Evolutionary conservation across 2,888 invertebrate genomes (phyloP).

Genomic region (Leistus spinibarbis): DNA sequence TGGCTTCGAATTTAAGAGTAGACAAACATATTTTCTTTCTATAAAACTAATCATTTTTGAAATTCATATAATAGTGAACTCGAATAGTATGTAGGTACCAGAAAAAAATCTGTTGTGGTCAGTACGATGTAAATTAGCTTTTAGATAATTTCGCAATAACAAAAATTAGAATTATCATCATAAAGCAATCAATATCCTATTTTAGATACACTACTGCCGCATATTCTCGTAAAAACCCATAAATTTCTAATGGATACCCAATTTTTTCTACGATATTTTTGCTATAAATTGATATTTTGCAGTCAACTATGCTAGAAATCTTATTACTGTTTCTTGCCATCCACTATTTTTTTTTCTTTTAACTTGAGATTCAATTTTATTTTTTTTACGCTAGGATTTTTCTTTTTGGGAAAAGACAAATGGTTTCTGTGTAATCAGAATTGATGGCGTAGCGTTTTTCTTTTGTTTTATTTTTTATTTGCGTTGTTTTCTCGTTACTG

Average conservation of each 20-base stretch:
- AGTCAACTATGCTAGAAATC: slow-evolving; percentile 50
- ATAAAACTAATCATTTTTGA: too few relatives aligned
- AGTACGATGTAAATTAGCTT: too few relatives aligned
- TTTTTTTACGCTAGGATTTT: slow-evolving; percentile 10
- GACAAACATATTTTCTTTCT: too few relatives aligned
- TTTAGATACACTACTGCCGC: too few relatives aligned
- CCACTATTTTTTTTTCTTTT: not conserved
- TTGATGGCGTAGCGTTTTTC: slow-evolving; percentile 38
- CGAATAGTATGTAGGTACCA: too few relatives aligned
- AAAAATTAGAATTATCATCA: too few relatives aligned
- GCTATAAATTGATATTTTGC: slow-evolving; percentile 55
- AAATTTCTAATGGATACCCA: not conserved
- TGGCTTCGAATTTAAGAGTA: too few relatives aligned
- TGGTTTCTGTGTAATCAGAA: slow-evolving; percentile 40
- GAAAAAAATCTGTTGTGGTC: too few relatives aligned
- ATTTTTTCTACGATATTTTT: slow-evolving; percentile 43
- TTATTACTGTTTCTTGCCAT: slow-evolving; percentile 47
- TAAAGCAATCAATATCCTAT: too few relatives aligned
- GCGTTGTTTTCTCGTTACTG: slow-evolving; percentile 39
- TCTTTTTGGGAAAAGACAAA: slow-evolving; percentile 37
- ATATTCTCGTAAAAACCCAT: not conserved
- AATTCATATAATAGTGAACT: too few relatives aligned
- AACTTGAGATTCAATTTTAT: not conserved
- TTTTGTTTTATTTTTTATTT: slow-evolving; percentile 38
- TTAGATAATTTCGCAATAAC: too few relatives aligned